phyloP scores from a whole-genome alignment of 2,113 vertebrate species.

The Toxostoma redivivum region DNA sequence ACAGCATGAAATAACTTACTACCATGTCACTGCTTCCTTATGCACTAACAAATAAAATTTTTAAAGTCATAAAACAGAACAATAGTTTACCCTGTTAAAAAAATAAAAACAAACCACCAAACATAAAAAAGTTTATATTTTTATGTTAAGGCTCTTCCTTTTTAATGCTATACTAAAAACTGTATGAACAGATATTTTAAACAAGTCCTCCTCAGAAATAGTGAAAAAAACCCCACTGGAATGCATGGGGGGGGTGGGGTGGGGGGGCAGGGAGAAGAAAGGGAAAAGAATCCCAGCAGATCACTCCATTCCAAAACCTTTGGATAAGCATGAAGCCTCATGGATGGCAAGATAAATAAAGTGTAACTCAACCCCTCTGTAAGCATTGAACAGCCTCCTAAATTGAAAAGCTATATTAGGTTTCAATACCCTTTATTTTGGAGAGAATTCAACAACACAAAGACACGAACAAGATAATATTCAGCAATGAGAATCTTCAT shows the following conservation, averaged over 20 bases:
- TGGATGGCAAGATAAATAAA: neutral
- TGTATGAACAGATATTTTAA: neutral
- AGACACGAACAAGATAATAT: neutral
- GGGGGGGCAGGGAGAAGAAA: neutral
- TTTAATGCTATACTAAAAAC: neutral
- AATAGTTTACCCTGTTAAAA: neutral
- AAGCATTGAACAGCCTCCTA: neutral
- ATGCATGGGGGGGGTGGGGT: rapidly evolving
- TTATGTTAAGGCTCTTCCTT: neutral
- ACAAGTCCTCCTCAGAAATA: neutral
- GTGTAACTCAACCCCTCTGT: neutral
- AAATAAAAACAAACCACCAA: neutral
- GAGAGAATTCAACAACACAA: neutral
- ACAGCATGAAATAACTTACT: constrained; percentile 33
- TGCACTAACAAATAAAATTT: constrained; percentile 20
- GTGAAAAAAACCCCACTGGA: neutral
- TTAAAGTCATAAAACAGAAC: constrained; percentile 13
- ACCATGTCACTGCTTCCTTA: constrained; percentile 10
- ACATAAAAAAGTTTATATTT: neutral
- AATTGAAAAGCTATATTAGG: neutral
- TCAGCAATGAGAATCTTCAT: neutral
- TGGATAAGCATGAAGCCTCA: neutral
- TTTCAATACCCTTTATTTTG: neutral
- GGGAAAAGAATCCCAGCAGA: neutral
- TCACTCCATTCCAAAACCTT: neutral